phyloP scores from a whole-genome alignment of 2,888 invertebrate species.

The Lypha dubia region DNA sequence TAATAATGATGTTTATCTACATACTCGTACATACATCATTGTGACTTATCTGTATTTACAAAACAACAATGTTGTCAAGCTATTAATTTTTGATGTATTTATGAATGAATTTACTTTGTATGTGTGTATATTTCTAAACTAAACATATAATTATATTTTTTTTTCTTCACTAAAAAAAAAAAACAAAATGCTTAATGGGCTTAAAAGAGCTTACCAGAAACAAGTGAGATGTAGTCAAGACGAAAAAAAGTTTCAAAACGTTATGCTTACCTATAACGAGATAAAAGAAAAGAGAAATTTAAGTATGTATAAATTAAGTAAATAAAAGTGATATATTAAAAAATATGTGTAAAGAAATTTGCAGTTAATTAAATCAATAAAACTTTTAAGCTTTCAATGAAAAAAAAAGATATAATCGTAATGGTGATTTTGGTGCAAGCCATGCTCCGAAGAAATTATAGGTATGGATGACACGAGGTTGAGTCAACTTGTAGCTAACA shows the following conservation, averaged over 20 bases:
- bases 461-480: no score
- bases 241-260: not conserved
- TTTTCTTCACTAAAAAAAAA: constrained; percentile 14
- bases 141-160: constrained; percentile 55
- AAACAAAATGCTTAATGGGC: constrained; percentile 53
- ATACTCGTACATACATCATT: constrained; percentile 34
- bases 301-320: constrained; percentile 36
- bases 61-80: constrained; percentile 61
- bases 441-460: no score
- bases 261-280: constrained; percentile 66
- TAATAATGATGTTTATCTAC: constrained; percentile 52
- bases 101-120: constrained; percentile 19
- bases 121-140: not conserved
- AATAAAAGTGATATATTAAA: not conserved
- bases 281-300: constrained; percentile 56
- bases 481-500: no score
- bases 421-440: no score
- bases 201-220: constrained; percentile 66
- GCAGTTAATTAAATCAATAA: no score
- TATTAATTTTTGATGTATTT: constrained; percentile 39
- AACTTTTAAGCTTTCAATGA: no score
- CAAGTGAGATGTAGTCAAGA: constrained; percentile 41
- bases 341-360: not conserved
- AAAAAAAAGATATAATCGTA: no score
- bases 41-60: constrained; percentile 28